phyloP scores from a whole-genome alignment of 1,140 invertebrate genomes.

The Apis mellifera region DNA sequence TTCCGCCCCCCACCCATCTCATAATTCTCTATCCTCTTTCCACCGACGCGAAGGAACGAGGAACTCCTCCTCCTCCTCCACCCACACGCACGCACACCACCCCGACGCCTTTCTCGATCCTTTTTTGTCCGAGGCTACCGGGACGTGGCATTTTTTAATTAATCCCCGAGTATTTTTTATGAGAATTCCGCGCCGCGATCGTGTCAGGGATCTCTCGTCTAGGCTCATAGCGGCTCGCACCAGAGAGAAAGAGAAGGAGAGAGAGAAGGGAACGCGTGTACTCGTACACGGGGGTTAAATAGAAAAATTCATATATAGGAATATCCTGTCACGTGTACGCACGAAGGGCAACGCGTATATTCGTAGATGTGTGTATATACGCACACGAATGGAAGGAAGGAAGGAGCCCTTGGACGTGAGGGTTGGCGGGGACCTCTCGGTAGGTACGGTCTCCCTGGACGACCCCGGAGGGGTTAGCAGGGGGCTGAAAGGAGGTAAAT shows the following conservation, averaged over 20 bases:
- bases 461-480: constrained; percentile 61
- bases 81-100: neutral
- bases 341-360: neutral
- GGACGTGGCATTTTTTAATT: constrained; percentile 75
- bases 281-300: neutral
- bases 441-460: constrained; percentile 55
- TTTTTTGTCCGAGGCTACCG: constrained; percentile 41
- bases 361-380: neutral
- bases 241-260: neutral
- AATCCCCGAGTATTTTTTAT: constrained; percentile 73
- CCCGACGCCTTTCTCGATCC: constrained; percentile 7
- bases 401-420: constrained; percentile 33
- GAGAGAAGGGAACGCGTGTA: neutral
- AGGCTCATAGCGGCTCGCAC: neutral
- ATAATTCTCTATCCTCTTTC: constrained; percentile 27
- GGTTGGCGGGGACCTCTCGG: constrained; percentile 43
- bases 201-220: constrained; percentile 55
- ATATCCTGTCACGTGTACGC: constrained; percentile 6
- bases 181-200: constrained; percentile 69
- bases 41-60: neutral
- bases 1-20: constrained; percentile 51
- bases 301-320: constrained; percentile 29
- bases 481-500: constrained; percentile 72
- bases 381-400: constrained; percentile 1
- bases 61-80: too few species aligned